Conservation (phyloP, 2,113 vertebrate genomes). For the Desmodus rotundus region DNA sequence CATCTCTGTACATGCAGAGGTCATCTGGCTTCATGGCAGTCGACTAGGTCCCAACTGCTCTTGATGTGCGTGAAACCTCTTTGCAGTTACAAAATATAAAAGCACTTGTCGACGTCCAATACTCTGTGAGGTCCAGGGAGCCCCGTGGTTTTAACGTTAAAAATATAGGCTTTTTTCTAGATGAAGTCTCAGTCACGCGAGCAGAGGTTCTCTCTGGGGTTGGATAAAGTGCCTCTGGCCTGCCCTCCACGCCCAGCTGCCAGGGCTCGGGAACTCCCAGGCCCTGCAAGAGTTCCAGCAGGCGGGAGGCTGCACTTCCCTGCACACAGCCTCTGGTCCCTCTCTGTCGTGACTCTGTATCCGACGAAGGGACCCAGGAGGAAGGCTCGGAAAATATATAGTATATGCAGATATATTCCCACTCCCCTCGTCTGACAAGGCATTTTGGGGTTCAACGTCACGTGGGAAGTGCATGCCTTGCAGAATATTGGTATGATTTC, state of each 20-base stretch:
- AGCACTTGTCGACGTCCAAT: neutral
- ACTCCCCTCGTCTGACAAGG: neutral
- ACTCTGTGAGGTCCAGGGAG: neutral
- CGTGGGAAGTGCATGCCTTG: neutral
- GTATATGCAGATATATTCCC: neutral
- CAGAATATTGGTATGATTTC: neutral
- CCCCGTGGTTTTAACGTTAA: neutral
- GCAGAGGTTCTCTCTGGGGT: neutral
- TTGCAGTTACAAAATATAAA: slow-evolving; percentile 53
- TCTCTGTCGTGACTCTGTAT: neutral
- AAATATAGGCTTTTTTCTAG: slow-evolving; percentile 34
- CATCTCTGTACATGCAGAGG: neutral
- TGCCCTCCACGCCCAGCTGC: neutral
- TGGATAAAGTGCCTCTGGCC: neutral
- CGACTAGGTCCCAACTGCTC: neutral
- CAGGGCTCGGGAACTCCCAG: neutral
- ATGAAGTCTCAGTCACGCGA: rapidly evolving
- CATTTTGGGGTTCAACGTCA: neutral
- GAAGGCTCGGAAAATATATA: slow-evolving; percentile 18
- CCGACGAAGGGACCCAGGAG: neutral
- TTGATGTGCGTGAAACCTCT: neutral
- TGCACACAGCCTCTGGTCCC: neutral
- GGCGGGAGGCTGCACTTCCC: neutral
- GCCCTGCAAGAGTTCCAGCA: neutral
- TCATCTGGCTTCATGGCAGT: neutral